phyloP scores from a whole-genome alignment of 1,140 invertebrate species.

The Drosophila pandora region DNA sequence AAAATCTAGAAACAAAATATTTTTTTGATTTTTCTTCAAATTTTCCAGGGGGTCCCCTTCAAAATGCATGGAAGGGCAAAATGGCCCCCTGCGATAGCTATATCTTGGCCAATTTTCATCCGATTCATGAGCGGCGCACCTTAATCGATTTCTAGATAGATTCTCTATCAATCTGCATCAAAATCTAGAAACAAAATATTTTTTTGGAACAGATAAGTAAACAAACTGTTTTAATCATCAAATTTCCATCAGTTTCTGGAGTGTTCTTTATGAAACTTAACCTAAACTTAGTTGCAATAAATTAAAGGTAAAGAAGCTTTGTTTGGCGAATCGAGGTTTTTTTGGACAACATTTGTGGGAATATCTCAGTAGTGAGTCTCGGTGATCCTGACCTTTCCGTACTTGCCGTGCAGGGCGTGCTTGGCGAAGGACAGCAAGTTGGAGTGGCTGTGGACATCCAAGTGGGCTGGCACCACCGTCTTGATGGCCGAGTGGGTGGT shows the following conservation, averaged over 20 bases:
- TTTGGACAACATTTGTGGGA: slow-evolving; percentile 45
- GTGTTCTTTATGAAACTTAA: not conserved
- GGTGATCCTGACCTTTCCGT: slow-evolving; percentile 76
- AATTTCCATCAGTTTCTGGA: slow-evolving; percentile 25
- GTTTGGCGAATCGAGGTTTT: slow-evolving; percentile 26
- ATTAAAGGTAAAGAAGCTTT: slow-evolving; percentile 51
- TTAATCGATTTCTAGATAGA: no score
- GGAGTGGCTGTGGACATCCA: slow-evolving; percentile 65
- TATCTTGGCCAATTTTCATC: no score
- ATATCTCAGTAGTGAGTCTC: slow-evolving; percentile 80
- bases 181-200: no score
- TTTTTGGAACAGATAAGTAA: not conserved
- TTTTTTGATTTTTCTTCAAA: no score
- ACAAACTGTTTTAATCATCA: not conserved
- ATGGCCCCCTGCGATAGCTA: no score
- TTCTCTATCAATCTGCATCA: no score
- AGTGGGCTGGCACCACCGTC: slow-evolving; percentile 53
- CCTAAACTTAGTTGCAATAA: slow-evolving; percentile 61
- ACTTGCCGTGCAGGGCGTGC: slow-evolving; percentile 77
- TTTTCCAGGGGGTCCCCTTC: no score
- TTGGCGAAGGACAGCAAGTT: slow-evolving; percentile 78
- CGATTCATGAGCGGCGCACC: no score
- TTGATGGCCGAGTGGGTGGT: slow-evolving; percentile 64
- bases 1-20: no score
- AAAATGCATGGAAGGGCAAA: no score